phyloP scores from a whole-genome alignment of 2,797 vertebrate species.

The Acrocephalus scirpaceus region DNA sequence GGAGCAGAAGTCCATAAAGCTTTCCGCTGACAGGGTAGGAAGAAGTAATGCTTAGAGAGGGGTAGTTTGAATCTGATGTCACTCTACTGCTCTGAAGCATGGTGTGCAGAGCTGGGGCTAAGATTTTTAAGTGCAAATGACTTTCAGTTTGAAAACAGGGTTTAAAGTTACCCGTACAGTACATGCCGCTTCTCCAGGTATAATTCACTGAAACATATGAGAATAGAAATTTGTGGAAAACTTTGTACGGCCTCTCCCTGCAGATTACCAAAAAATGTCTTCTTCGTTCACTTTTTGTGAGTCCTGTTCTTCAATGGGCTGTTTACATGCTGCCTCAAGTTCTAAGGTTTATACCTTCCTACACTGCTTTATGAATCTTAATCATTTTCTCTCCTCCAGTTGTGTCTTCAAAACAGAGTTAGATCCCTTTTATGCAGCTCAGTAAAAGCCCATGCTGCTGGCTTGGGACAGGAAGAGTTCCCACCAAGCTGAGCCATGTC shows the following conservation, averaged over 20 bases:
- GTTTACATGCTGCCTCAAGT: neutral
- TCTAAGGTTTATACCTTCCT: neutral
- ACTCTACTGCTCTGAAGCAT: neutral
- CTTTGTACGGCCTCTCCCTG: neutral
- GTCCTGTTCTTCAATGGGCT: accelerated
- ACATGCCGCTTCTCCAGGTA: neutral
- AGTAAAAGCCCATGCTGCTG: neutral
- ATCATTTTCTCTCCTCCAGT: neutral
- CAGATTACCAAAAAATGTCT: neutral
- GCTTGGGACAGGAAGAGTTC: neutral
- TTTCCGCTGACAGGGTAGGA: neutral
- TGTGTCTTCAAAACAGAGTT: neutral
- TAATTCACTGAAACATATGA: neutral
- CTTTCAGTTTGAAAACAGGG: neutral
- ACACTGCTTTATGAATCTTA: neutral
- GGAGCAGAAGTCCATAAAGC: neutral
- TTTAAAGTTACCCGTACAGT: neutral
- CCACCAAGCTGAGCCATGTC: neutral
- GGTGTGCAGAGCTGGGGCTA: neutral
- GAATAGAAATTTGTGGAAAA: neutral
- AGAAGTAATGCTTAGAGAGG: neutral
- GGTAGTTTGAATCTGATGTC: neutral
- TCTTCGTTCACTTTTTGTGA: neutral
- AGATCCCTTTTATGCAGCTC: neutral
- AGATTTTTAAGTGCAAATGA: neutral